Base-by-base conservation (phyloP, 2,113 vertebrate genomes). In the Calonectris borealis region DNA sequence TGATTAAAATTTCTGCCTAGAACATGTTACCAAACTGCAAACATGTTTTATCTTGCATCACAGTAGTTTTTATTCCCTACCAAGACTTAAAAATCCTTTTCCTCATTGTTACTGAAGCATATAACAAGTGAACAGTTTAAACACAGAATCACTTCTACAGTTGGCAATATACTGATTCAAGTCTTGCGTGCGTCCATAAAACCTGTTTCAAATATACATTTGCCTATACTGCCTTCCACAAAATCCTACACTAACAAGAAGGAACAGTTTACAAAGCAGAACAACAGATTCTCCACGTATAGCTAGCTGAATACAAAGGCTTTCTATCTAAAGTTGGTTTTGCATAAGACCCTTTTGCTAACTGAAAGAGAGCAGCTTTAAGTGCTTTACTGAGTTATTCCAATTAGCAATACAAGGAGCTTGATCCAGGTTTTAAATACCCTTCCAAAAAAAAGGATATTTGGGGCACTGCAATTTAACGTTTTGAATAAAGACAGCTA, bases 1-100 rank as follows among this genome's bases (percentile, higher is more conserved):
- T 1, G 7, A 95, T 44, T 94, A 85, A 55, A 77, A 91, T 73
- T 91, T 94, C 86, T 77, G 75, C 84, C 82, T 38, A 70, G 22
- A 69, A 86, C 90, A 83, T 1, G 7, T 62, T 93, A 75, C 62
- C 40, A 66, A 86, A 62, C 12, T 26, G n/a, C 88, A 89, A 94
- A 71, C 93, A 90, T 81, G 96, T 93, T 94, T 88, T 44, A 89
- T 95, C 94, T 85, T 95, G 95, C 78, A 88, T 52, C 7, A 1
- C 71, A 42, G 58, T 18, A 22, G 19, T 31, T 44, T 84, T 84
- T 83, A 87, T n/a, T 83, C 71, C n/a, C 86, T 46, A 36, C 38
- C 73, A 88, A 93, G 58, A 48, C 49, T 64, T 40, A 70, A 69
- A 96, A 92, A 49, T 25, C 26, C 17, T 78, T 89, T 61, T 75